phyloP scores from a whole-genome alignment of 1,140 invertebrate genomes.

The Rhizoglyphus robini region DNA sequence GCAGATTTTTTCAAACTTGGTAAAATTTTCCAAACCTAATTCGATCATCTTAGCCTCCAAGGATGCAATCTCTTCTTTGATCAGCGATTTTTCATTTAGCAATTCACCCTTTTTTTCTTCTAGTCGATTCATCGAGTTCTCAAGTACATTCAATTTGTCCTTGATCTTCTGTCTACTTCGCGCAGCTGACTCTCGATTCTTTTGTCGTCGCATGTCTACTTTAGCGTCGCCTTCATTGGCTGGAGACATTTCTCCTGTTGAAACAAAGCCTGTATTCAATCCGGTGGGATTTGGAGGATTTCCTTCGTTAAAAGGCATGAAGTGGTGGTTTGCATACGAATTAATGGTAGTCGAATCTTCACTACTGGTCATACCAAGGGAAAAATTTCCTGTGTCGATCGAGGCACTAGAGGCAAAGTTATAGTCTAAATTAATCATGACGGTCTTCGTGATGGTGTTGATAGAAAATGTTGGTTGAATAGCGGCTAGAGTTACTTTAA shows the following conservation, averaged over 20 bases:
- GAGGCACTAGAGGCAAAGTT: not conserved
- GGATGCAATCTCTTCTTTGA: not conserved
- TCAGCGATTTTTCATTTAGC: not conserved
- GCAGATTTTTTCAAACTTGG: too few species aligned
- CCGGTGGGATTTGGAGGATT: too few species aligned
- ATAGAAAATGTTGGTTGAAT: not conserved
- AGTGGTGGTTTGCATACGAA: too few species aligned
- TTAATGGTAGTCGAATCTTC: too few species aligned
- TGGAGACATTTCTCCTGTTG: not conserved
- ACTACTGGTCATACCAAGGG: too few species aligned
- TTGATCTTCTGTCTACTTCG: conserved; percentile 3
- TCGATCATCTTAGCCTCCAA: not conserved
- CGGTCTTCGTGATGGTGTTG: too few species aligned
- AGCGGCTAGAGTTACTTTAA: not conserved
- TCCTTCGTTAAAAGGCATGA: too few species aligned
- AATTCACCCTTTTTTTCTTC: not conserved
- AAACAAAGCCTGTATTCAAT: not conserved
- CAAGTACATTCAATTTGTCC: not conserved
- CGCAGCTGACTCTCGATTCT: conserved; percentile 15
- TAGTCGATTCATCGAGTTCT: not conserved
- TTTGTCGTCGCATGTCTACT: not conserved
- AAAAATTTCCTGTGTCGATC: not conserved
- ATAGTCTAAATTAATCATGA: not conserved
- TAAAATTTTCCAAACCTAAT: not conserved
- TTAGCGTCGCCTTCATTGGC: not conserved